These are phyloP conservation scores for Eledona agricola DNA, from an alignment of 2,888 invertebrate genomes.

Conservation along the genomic window DNA sequence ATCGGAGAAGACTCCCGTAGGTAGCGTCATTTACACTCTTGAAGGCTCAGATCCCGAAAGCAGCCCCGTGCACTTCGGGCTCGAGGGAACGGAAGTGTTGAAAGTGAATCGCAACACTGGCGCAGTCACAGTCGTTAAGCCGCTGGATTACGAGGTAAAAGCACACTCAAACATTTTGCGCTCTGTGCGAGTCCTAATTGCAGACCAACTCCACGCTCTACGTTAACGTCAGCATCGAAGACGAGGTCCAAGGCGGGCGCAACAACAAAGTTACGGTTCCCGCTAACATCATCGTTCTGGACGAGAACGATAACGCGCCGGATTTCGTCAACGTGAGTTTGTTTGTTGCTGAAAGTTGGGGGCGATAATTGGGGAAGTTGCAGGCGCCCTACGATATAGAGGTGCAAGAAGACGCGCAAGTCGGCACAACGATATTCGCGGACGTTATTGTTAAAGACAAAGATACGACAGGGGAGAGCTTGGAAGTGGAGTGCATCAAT, in stretches of 20 bases:
- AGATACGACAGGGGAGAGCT: constrained; percentile 81
- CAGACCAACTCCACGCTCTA: constrained; percentile 81
- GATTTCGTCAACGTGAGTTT: constrained; percentile 76
- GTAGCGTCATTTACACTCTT: constrained; percentile 78
- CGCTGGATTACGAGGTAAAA: constrained; percentile 88
- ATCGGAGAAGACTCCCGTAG: constrained; percentile 81
- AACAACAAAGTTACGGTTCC: constrained; percentile 79
- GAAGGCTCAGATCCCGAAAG: constrained; percentile 86
- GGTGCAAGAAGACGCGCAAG: constrained; percentile 78
- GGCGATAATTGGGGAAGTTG: constrained; percentile 14
- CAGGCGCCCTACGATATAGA: constrained; percentile 83
- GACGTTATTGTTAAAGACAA: constrained; percentile 80
- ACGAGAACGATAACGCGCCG: constrained; percentile 90
- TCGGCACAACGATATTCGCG: constrained; percentile 77
- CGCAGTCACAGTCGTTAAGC: constrained; percentile 79
- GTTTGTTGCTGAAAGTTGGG: constrained; percentile 1
- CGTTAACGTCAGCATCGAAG: constrained; percentile 83
- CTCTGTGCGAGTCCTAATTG: too few relatives aligned
- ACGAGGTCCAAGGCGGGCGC: constrained; percentile 71
- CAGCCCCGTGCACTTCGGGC: constrained; percentile 73
- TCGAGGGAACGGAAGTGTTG: constrained; percentile 84
- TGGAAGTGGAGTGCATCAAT: constrained; percentile 75
- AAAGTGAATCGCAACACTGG: constrained; percentile 80
- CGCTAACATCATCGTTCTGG: constrained; percentile 83
- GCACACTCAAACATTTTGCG: too few relatives aligned